A percentile compares a stretch with the other conserved stretches of the same genome.
These are phyloP conservation scores for Catharus bicknelli DNA, from an alignment of 2,113 vertebrate genomes.

Conservation along the genomic window DNA sequence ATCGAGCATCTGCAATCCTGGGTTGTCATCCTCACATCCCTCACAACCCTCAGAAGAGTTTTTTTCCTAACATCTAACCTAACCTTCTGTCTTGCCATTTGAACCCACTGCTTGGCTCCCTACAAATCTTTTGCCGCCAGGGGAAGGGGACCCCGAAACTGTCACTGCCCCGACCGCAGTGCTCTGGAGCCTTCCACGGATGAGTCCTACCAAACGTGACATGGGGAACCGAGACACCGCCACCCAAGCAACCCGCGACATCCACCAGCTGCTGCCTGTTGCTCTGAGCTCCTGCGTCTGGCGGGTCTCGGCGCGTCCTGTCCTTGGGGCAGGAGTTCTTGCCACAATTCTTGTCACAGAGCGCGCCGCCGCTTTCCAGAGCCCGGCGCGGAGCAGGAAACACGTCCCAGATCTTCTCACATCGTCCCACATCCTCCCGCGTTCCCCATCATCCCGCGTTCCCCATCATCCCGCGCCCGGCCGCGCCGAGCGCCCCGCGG, in stretches of 20 bases:
- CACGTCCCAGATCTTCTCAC: too few relatives aligned
- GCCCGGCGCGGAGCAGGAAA: too few relatives aligned
- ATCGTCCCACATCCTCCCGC: too few relatives aligned
- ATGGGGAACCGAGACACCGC: rapidly evolving
- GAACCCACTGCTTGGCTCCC: rapidly evolving
- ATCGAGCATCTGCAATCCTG: rapidly evolving
- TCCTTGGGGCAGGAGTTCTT: rapidly evolving
- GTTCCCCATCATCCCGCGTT: too few relatives aligned
- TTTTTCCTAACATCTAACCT: neutral
- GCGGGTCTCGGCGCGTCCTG: neutral
- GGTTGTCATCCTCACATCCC: too few relatives aligned
- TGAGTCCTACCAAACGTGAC: rapidly evolving
- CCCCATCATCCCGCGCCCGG: too few relatives aligned
- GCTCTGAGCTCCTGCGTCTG: rapidly evolving
- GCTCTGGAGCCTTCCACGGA: rapidly evolving
- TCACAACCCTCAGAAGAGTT: too few relatives aligned
- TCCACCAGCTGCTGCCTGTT: rapidly evolving
- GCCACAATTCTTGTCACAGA: too few relatives aligned
- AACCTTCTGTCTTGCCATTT: neutral
- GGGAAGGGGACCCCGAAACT: rapidly evolving
- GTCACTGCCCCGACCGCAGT: rapidly evolving
- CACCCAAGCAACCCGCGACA: rapidly evolving
- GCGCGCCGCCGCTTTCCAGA: rapidly evolving
- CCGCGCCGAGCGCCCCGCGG: too few relatives aligned
- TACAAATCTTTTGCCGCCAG: rapidly evolving